Conservation (phyloP, 2,888 invertebrate species). For the Lacanobia wlatinum region DNA sequence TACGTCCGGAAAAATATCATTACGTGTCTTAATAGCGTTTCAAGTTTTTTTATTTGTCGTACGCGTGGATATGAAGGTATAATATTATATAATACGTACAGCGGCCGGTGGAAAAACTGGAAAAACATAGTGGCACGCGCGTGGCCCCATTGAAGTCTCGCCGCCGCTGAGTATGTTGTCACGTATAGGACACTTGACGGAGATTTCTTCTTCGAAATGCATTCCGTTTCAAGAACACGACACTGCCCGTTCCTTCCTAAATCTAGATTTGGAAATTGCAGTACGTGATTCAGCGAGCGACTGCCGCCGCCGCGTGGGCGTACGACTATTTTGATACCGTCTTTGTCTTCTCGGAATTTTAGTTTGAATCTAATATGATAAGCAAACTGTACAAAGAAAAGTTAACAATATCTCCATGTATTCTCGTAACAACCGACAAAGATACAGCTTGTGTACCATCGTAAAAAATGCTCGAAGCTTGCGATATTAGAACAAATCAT, state of each 20-base stretch:
- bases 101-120: slow-evolving; percentile 75
- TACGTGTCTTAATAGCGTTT: slow-evolving; percentile 59
- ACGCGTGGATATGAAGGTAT: slow-evolving; percentile 65
- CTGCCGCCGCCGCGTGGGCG: slow-evolving; percentile 72
- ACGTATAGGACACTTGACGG: slow-evolving; percentile 77
- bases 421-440: slow-evolving; percentile 53
- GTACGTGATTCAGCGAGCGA: slow-evolving; percentile 80
- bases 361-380: slow-evolving; percentile 69
- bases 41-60: slow-evolving; percentile 59
- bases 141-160: slow-evolving; percentile 78
- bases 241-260: slow-evolving; percentile 77
- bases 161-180: slow-evolving; percentile 74
- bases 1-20: slow-evolving; percentile 66
- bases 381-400: slow-evolving; percentile 67
- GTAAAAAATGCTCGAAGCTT: slow-evolving; percentile 56
- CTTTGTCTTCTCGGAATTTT: slow-evolving; percentile 71
- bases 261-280: slow-evolving; percentile 85
- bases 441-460: slow-evolving; percentile 52
- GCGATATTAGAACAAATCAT: slow-evolving; percentile 69
- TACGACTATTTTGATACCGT: slow-evolving; percentile 71
- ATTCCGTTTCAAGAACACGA: slow-evolving; percentile 79
- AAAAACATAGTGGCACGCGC: slow-evolving; percentile 75
- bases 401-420: slow-evolving; percentile 57
- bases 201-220: slow-evolving; percentile 82
- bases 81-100: slow-evolving; percentile 64